Evolutionary conservation across 2,888 invertebrate genomes (phyloP).

Genomic region (Orchesella flavescens): DNA sequence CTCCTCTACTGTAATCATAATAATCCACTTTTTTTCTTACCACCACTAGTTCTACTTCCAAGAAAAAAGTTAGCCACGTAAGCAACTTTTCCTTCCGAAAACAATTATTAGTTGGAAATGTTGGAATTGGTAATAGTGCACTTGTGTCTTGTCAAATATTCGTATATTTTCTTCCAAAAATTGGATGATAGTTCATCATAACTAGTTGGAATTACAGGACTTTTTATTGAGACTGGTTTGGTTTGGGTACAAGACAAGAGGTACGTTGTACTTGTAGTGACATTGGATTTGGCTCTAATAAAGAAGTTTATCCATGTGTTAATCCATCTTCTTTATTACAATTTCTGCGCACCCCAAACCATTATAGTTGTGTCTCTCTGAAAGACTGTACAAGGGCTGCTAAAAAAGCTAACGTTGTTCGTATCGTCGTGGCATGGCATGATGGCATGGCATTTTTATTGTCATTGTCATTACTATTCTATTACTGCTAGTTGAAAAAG

Average conservation of each 20-base stretch:
- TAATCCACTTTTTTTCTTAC: no score
- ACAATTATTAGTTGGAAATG: no score
- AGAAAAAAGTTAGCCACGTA: no score
- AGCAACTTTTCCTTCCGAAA: no score
- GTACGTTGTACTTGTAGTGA: no score
- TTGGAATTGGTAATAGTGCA: no score
- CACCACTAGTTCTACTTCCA: no score
- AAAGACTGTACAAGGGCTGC: not conserved
- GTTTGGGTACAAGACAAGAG: not conserved
- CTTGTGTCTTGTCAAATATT: no score
- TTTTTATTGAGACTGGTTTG: not conserved
- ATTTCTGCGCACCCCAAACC: not conserved
- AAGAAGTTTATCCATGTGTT: conserved; percentile 4
- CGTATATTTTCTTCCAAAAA: no score
- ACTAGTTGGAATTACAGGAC: not conserved
- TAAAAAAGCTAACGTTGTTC: no score
- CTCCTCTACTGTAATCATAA: not conserved
- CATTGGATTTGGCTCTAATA: conserved; percentile 2
- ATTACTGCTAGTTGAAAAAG: not conserved
- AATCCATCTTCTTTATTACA: conserved; percentile 8
- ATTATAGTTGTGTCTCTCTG: not conserved
- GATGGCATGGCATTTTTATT: not conserved
- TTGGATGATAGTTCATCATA: no score
- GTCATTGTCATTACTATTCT: conserved; percentile 2
- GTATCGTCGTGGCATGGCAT: not conserved